Evolutionary conservation across 2,888 invertebrate species (phyloP), one percentile per base, ranked within the genome.

Genomic region (Platerodrilus igneus): DNA sequence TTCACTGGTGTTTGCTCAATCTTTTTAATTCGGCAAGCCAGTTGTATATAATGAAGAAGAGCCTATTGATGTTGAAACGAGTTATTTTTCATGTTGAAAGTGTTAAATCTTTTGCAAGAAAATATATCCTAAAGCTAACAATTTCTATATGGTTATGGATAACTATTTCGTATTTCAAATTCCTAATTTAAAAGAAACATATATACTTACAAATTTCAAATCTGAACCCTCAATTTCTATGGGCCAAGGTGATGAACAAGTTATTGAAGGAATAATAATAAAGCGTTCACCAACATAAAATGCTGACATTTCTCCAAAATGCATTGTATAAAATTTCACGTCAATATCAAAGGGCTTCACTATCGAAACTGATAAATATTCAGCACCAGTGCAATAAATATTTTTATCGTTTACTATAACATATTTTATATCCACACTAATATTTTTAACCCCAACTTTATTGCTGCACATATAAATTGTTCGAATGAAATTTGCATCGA

Each of bases 311-410:
- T 78, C 73, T 58, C 79, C 79, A 57, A 83, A 82, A 47, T 78
- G 72, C 60, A 75, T 72, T 4, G 81, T 76, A 45, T 78, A 73
- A 69, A 78, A 84, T 58, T 76, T 76, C 5, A 81, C 78, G 2
- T 72, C 66, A 2, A 83, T 74, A 57, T 83, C 82, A 65, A 85
- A 83, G 9, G 84, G 83, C 60, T 83, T 81, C 3, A 79, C 76
- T 4, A 83, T 77, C 44, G 78, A 70, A 37, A 83, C 69, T 52
- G 73, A 72, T 30, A 81, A 73, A 11, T 66, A 69, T 49, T 78
- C 75, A 51, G 79, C 79, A 59, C 77, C 80, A 26, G 72, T 69
- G 62, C 80, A 77, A 37, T 58, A 49, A 31, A 58, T 46, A 37
- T 46, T 41, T 31, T 58, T 52, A 9, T 60, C 57, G 4, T 41